Conservation (phyloP, 2,888 invertebrate genomes). For the Dromius quadrimaculatus region DNA sequence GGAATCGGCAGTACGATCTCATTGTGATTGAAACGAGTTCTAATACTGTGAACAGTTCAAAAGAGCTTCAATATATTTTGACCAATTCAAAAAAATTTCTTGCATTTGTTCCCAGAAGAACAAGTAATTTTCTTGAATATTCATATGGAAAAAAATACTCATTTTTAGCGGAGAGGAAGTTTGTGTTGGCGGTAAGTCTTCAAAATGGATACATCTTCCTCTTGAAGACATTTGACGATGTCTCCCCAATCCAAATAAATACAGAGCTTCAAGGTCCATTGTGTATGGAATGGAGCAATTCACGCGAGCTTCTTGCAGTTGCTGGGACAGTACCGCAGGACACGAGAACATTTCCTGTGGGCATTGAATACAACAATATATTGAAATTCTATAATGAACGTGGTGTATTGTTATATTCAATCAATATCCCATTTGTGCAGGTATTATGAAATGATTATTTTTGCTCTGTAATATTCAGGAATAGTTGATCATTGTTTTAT, state of each 20-base stretch:
- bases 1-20: too few relatives aligned
- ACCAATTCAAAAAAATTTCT: too few relatives aligned
- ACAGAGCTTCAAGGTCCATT: slow-evolving; percentile 86
- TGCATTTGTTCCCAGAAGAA: too few relatives aligned
- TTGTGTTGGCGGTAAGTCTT: slow-evolving; percentile 88
- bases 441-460: slow-evolving; percentile 67
- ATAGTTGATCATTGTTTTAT: too few relatives aligned
- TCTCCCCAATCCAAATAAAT: slow-evolving; percentile 87
- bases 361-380: slow-evolving; percentile 79
- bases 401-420: slow-evolving; percentile 85
- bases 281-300: slow-evolving; percentile 97
- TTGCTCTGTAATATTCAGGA: not conserved
- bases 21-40: too few relatives aligned
- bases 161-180: slow-evolving; percentile 73
- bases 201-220: slow-evolving; percentile 92
- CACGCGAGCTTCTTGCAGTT: slow-evolving; percentile 90
- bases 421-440: slow-evolving; percentile 82
- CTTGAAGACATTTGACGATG: slow-evolving; percentile 92
- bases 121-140: too few relatives aligned
- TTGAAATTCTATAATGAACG: slow-evolving; percentile 92
- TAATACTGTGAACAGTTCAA: too few relatives aligned
- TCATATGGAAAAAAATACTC: too few relatives aligned
- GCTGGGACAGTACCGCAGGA: slow-evolving; percentile 78
- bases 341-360: slow-evolving; percentile 60
- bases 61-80: too few relatives aligned